phyloP scores from a whole-genome alignment of 1,140 invertebrate species.

The Zaprionus capensis region DNA sequence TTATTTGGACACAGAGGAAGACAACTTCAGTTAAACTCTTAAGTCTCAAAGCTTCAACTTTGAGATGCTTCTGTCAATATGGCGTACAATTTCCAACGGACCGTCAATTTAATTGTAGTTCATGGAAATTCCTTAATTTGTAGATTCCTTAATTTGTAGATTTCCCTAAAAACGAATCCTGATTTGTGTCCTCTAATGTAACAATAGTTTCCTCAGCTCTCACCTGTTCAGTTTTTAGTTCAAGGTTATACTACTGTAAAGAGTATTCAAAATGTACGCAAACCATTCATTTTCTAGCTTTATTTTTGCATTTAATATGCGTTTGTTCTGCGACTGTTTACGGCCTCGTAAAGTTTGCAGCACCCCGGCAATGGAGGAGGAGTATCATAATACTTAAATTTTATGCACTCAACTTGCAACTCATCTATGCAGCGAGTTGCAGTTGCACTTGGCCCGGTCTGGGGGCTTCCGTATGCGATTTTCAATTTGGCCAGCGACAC shows the following conservation, averaged over 20 bases:
- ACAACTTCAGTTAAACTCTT: too few relatives aligned
- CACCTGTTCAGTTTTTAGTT: background rate
- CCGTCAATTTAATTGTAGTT: too few relatives aligned
- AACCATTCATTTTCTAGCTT: background rate
- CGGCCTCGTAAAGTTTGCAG: conserved; percentile 59
- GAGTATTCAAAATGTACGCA: background rate
- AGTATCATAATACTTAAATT: conserved; percentile 75
- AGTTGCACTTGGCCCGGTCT: conserved; percentile 4
- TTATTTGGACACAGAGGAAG: too few relatives aligned
- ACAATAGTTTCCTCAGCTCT: too few relatives aligned
- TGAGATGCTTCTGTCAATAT: background rate
- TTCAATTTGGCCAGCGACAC: conserved; percentile 66
- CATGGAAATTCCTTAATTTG: background rate
- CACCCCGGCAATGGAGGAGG: conserved; percentile 46
- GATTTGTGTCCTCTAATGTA: too few relatives aligned
- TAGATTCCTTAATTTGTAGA: background rate
- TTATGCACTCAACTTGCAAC: conserved; percentile 64
- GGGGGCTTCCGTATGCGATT: conserved; percentile 68
- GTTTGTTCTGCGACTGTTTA: conserved; percentile 66
- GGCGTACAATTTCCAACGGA: too few relatives aligned
- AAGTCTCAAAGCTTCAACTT: background rate
- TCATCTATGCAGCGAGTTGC: conserved; percentile 9
- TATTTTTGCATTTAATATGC: conserved; percentile 34
- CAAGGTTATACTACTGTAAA: background rate
- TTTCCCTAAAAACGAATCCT: too few relatives aligned